These are phyloP conservation scores for Abrostola tripartita DNA, from an alignment of 2,888 invertebrate species.

Conservation along the genomic window DNA sequence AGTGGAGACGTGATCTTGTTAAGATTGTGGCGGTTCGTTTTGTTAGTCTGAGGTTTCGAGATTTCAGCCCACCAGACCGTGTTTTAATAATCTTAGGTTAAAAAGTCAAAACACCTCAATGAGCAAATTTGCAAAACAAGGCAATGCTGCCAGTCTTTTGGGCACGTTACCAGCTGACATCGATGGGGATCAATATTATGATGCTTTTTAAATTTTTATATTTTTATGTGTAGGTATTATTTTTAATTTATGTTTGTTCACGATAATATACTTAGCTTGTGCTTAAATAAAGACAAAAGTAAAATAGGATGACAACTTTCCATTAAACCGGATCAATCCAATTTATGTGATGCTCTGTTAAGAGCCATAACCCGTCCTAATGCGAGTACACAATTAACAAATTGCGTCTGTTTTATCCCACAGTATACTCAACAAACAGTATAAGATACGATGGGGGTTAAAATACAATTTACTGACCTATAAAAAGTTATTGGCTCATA, in stretches of 20 bases:
- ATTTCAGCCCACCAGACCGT: background rate
- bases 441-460: conserved; percentile 37
- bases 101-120: too few species aligned
- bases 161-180: too few species aligned
- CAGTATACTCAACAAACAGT: conserved; percentile 32
- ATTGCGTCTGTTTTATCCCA: conserved; percentile 46
- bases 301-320: conserved; percentile 5
- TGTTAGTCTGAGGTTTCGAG: background rate
- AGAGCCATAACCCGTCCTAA: conserved; percentile 25
- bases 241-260: too few species aligned
- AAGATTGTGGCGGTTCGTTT: conserved; percentile 9
- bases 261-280: too few species aligned
- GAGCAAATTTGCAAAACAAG: too few species aligned
- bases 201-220: too few species aligned
- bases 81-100: too few species aligned
- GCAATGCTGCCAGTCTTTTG: too few species aligned
- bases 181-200: too few species aligned
- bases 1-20: conserved; percentile 8
- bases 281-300: too few species aligned
- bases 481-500: conserved; percentile 47
- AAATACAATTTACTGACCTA: conserved; percentile 41
- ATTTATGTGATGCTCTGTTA: conserved; percentile 22
- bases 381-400: conserved; percentile 40
- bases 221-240: too few species aligned
- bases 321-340: conserved; percentile 8